Base-by-base conservation (phyloP, 2,797 vertebrate genomes). In the Enteromius unitaeniatus region DNA sequence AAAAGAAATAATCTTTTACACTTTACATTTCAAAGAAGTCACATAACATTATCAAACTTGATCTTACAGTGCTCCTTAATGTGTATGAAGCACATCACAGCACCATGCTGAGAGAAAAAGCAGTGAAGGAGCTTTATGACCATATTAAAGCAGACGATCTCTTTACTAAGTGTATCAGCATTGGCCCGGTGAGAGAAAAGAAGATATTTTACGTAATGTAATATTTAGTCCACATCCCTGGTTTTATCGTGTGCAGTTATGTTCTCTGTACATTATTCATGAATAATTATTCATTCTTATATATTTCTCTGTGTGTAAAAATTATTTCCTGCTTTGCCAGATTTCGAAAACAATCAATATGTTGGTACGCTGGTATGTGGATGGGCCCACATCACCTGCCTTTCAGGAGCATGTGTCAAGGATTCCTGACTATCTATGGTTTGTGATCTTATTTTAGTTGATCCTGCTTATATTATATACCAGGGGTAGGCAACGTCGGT, bases 281-380 rank as follows among this genome's bases (percentile, higher is more conserved):
- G 0, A 60, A 28, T 19, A 3, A 45, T 47, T 23, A 13, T 45
- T 31, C 19, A 23, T 23, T 60, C 10, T 26, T 23, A 60, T 13
- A 60, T n/a, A 53, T 55, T 26, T 0, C 37, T 14, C 15, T 49
- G 42, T 15, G 19, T 31, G 34, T 28, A 17, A 37, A 53, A 85
- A 28, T 3, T 34, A 1, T 1, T 64, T 31, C 6, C 2, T 85
- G 69, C 55, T 1, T 78, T 77, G 60, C 28, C 91, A 99, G 97
- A 97, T 99, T 88, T 99, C 98, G 0, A 99, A 99, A 91, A 97
- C 95, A 0, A 96, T 99, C 90, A 99, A 99, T 91, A 99, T 99
- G 97, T 90, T 99, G 77, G 96, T 98, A 67, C 95, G 97, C 77
- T 99, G 97, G 97, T 88, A 94, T 0, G 92, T 94, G 82, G 97